Evolutionary conservation across 2,797 vertebrate species (phyloP), one percentile per base, ranked within the genome.

Genomic region (Halcyon chelicuti): DNA sequence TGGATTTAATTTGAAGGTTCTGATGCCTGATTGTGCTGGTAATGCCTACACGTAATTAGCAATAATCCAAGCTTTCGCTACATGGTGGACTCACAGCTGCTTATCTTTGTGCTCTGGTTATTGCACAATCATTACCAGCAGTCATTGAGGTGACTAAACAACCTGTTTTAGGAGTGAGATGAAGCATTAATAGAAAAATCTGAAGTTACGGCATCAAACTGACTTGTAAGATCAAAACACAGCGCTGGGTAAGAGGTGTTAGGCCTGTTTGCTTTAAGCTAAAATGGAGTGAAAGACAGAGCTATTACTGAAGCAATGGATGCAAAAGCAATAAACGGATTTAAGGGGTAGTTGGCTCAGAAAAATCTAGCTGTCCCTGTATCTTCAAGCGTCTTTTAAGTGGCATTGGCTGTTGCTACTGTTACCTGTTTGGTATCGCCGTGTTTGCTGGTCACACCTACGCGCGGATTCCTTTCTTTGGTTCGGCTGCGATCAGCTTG

Each of bases 171-270:
- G 44, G 44, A 63, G 46, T 7, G 17, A 85, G 52, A 75, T 1
- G 5, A 15, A 20, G 33, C 35, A 29, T 0, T n/a, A 17, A 21
- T 10, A 83, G n/a, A 82, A 18, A 82, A 95, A 82, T 60, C 49
- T 19, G 10, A 57, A 39, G 37, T 47, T 55, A 19, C 3, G 10
- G 37, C 10, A 7, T 76, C 31, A 63, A 16, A 70, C 46, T 16
- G 37, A 39, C 25, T 61, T 23, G 14, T 17, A 4, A 68, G 57
- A 52, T 7, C 39, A 25, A 33, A 65, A 31, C 26, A 5, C 51
- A 23, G 47, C 0, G 0, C 19, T 0, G 1, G 33, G 13, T 31
- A 9, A 35, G 31, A 9, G 31, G 10, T 6, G 23, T 19, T 19
- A 12, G 17, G 57, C 22, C 29, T 40, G 7, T 12, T 42, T 39